phyloP scores from a whole-genome alignment of 1,140 invertebrate genomes.

The Drosophila pruinosa region DNA sequence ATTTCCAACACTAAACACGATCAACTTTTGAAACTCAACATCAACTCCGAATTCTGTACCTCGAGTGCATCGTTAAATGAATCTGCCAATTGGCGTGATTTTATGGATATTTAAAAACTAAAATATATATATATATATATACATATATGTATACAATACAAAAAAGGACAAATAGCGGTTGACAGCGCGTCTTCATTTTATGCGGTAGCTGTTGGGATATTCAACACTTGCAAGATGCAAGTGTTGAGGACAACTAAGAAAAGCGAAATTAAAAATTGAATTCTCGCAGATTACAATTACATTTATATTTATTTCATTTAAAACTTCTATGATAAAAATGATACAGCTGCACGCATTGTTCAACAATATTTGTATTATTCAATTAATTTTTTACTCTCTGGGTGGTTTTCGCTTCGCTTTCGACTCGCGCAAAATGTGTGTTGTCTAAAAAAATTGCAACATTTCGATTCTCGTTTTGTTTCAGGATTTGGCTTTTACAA shows the following conservation, averaged over 20 bases:
- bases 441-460: conserved; percentile 68
- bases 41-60: conserved; percentile 14
- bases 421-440: conserved; percentile 10
- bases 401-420: conserved; percentile 31
- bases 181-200: too few relatives aligned
- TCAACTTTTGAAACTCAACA: conserved; percentile 30
- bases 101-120: not conserved
- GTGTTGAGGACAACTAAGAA: not conserved
- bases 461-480: conserved; percentile 3
- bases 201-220: not conserved
- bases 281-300: conserved; percentile 33
- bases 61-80: not conserved
- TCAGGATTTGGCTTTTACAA: conserved; percentile 58
- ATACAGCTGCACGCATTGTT: conserved; percentile 79
- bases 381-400: conserved; percentile 34
- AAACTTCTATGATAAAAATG: conserved; percentile 76
- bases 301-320: conserved; percentile 79
- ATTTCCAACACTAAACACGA: conserved; percentile 36
- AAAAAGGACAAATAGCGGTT: too few relatives aligned
- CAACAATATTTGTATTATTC: conserved; percentile 68
- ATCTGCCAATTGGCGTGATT: too few relatives aligned
- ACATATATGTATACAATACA: not conserved
- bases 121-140: conserved; percentile 1
- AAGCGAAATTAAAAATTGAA: not conserved
- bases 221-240: not conserved